A percentile compares a stretch with the other conserved stretches of the same genome.
Conservation (phyloP, 2,797 vertebrate genomes). For the Sebastes elongatus region DNA sequence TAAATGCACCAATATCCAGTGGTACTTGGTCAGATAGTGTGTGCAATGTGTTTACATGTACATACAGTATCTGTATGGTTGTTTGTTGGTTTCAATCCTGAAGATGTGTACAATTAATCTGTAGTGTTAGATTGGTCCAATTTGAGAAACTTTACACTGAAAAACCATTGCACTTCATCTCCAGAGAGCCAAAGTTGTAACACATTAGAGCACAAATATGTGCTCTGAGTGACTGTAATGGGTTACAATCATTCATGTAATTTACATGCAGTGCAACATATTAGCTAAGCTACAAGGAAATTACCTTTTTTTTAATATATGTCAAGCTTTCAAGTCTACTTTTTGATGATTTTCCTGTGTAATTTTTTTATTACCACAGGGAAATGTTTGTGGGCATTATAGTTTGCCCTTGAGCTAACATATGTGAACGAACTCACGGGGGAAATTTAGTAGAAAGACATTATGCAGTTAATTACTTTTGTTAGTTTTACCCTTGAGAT, state of each 20-base stretch:
- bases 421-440: not conserved
- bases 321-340: not conserved
- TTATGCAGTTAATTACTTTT: slow-evolving; percentile 14
- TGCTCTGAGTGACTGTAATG: not conserved
- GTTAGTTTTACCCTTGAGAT: slow-evolving; percentile 17
- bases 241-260: not conserved
- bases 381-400: not conserved
- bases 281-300: not conserved
- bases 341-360: not conserved
- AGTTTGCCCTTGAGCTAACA: slow-evolving; percentile 13
- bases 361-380: not conserved
- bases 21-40: slow-evolving; percentile 1
- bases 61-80: not conserved
- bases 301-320: not conserved
- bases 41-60: not conserved
- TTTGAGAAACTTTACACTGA: not conserved
- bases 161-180: not conserved
- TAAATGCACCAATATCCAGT: slow-evolving; percentile 36
- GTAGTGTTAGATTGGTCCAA: not conserved
- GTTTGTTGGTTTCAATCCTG: not conserved
- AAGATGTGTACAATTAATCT: not conserved
- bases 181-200: not conserved
- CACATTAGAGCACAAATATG: not conserved
- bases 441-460: slow-evolving; percentile 34
- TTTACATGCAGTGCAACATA: not conserved